phyloP scores from a whole-genome alignment of 92 coral and sea anemone species.

The Pocillopora meandrina region DNA sequence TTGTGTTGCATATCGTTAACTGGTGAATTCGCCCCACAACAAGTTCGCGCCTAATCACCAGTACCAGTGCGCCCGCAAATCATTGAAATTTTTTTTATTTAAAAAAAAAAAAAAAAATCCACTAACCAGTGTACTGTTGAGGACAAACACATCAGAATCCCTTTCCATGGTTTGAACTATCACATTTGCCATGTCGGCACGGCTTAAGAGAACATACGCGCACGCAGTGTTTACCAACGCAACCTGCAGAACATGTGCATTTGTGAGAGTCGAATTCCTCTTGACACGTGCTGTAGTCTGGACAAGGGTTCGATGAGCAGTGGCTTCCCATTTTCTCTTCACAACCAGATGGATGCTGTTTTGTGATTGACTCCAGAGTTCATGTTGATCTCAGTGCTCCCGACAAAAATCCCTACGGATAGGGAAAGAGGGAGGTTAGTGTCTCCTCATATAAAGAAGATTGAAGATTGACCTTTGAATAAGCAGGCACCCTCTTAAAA shows the following conservation, averaged over 20 bases:
- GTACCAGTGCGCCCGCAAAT: too few species aligned
- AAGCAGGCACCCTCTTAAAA: constrained; percentile 13
- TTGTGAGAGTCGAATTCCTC: constrained; percentile 74
- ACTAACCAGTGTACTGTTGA: constrained; percentile 75
- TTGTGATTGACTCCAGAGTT: constrained; percentile 47
- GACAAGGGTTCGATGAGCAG: constrained; percentile 82
- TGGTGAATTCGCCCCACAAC: too few species aligned
- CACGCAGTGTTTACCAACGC: constrained; percentile 76
- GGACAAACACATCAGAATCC: constrained; percentile 86
- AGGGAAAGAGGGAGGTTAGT: not conserved
- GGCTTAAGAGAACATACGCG: constrained; percentile 82
- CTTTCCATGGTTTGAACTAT: constrained; percentile 38
- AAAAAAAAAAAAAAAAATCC: not conserved
- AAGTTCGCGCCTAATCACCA: too few species aligned
- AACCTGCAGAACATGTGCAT: constrained; percentile 80
- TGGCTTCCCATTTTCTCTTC: constrained; percentile 51
- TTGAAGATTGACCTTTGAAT: constrained; percentile 32
- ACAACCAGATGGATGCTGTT: constrained; percentile 53
- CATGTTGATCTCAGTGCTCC: constrained; percentile 63
- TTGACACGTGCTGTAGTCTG: constrained; percentile 66
- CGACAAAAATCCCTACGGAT: constrained; percentile 69
- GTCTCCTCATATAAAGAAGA: not conserved
- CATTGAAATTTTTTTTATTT: too few species aligned
- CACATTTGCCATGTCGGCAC: constrained; percentile 78
- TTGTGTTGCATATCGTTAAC: too few species aligned